Conservation (phyloP, 1,140 invertebrate genomes). For the Scaptomyza graminum region DNA sequence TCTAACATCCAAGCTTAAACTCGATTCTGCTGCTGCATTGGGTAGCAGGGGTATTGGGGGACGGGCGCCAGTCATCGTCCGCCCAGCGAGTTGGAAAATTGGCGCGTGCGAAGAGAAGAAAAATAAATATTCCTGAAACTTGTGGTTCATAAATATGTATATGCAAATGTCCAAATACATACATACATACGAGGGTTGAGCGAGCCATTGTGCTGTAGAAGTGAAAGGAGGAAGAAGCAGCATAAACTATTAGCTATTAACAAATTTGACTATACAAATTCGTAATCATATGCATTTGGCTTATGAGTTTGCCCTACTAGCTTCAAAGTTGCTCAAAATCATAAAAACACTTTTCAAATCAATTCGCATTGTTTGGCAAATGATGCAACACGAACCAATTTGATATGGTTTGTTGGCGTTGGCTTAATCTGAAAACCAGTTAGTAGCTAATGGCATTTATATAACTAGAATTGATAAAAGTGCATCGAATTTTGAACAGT, state of each 20-base stretch:
- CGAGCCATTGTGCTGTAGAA: slow-evolving; percentile 18
- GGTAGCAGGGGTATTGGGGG: slow-evolving; percentile 18
- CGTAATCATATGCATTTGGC: slow-evolving; percentile 11
- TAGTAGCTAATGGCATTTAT: background rate
- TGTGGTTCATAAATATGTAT: slow-evolving; percentile 25
- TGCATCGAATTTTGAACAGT: background rate
- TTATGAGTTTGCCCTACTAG: slow-evolving; percentile 29
- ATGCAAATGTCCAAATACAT: slow-evolving; percentile 42
- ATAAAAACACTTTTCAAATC: slow-evolving; percentile 7
- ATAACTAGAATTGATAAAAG: background rate
- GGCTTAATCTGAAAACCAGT: background rate
- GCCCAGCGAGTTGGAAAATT: slow-evolving; percentile 71
- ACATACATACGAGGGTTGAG: slow-evolving; percentile 49
- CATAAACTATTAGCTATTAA: background rate
- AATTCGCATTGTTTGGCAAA: slow-evolving; percentile 9
- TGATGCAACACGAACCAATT: slow-evolving; percentile 14
- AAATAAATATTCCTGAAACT: slow-evolving; percentile 20
- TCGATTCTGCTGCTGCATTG: background rate
- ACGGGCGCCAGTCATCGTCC: slow-evolving; percentile 14
- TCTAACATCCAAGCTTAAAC: slow-evolving; percentile 21
- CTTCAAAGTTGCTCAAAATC: slow-evolving; percentile 4
- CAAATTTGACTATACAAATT: slow-evolving; percentile 54
- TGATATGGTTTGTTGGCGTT: slow-evolving; percentile 25
- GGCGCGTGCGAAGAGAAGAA: slow-evolving; percentile 59
- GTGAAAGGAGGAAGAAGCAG: slow-evolving; percentile 68